A percentile compares a stretch with the other conserved stretches of the same genome.
Conservation (phyloP, 2,888 invertebrate species). For the Orchestes rusci region DNA sequence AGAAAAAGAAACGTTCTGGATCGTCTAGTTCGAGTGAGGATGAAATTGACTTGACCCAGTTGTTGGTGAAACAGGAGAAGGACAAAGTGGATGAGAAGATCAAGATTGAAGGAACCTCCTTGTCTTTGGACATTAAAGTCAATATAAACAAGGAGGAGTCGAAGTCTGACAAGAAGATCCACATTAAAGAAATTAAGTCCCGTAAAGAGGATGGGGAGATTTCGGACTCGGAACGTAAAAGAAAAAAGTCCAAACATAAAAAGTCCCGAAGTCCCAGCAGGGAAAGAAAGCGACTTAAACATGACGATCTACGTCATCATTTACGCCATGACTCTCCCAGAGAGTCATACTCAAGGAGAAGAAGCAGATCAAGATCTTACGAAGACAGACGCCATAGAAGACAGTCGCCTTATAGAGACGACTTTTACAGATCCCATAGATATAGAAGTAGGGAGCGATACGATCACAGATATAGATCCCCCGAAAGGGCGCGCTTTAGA, state of each 20-base stretch:
- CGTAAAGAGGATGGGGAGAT: constrained; percentile 41
- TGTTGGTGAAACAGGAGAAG: constrained; percentile 40
- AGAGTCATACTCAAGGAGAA: constrained; percentile 13
- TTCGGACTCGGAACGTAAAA: constrained; percentile 26
- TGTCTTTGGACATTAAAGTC: constrained; percentile 25
- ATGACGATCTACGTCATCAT: constrained; percentile 31
- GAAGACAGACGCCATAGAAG: constrained; percentile 35
- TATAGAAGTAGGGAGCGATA: constrained; percentile 23
- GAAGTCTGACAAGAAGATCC: no score
- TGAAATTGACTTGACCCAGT: constrained; percentile 38
- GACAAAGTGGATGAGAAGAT: constrained; percentile 36
- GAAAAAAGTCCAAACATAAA: constrained; percentile 26
- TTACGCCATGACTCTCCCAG: constrained; percentile 14
- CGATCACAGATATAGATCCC: constrained; percentile 23
- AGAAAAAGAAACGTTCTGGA: constrained; percentile 23
- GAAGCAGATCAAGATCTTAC: constrained; percentile 27
- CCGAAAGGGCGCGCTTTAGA: constrained; percentile 23
- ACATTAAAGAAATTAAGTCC: constrained; percentile 14
- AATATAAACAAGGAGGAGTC: constrained; percentile 22
- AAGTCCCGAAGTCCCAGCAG: constrained; percentile 36
- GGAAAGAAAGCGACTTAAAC: constrained; percentile 18
- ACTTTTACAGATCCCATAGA: constrained; percentile 20
- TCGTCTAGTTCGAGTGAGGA: constrained; percentile 35
- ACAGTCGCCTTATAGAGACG: constrained; percentile 40
- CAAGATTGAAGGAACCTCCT: constrained; percentile 36